phyloP scores from a whole-genome alignment of 1,140 invertebrate species.

The Drosophila nasuta region DNA sequence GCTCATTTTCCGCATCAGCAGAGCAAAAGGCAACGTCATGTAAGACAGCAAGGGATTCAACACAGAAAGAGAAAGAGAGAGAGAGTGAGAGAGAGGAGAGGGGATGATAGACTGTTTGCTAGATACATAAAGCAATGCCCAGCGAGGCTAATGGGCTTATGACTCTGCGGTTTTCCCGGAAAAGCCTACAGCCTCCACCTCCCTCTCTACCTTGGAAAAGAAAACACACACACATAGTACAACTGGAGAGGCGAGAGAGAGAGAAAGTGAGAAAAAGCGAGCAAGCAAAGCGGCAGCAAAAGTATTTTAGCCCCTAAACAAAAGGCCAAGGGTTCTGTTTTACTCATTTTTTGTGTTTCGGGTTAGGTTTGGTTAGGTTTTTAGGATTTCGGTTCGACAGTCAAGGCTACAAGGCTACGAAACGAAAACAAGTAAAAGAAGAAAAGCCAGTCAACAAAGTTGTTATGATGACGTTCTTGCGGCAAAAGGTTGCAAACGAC shows the following conservation, averaged over 20 bases:
- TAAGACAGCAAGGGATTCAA: not conserved
- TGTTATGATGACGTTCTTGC: constrained; percentile 71
- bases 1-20: constrained; percentile 79
- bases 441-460: constrained; percentile 66
- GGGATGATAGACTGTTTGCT: constrained; percentile 16
- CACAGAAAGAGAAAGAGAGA: too few relatives aligned
- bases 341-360: not conserved
- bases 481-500: constrained; percentile 21
- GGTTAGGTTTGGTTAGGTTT: constrained; percentile 28
- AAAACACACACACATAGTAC: constrained; percentile 26
- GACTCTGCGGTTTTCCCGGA: constrained; percentile 74
- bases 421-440: not conserved
- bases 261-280: constrained; percentile 18
- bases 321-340: constrained; percentile 60
- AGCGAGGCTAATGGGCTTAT: constrained; percentile 73
- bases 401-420: constrained; percentile 52
- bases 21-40: constrained; percentile 71
- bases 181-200: constrained; percentile 26
- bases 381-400: constrained; percentile 47
- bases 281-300: constrained; percentile 22
- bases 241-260: constrained; percentile 27
- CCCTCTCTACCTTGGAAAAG: too few relatives aligned
- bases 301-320: constrained; percentile 52
- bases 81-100: not conserved
- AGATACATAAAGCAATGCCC: constrained; percentile 49